Conservation (phyloP, 2,113 vertebrate species). For the Tamias sibiricus region DNA sequence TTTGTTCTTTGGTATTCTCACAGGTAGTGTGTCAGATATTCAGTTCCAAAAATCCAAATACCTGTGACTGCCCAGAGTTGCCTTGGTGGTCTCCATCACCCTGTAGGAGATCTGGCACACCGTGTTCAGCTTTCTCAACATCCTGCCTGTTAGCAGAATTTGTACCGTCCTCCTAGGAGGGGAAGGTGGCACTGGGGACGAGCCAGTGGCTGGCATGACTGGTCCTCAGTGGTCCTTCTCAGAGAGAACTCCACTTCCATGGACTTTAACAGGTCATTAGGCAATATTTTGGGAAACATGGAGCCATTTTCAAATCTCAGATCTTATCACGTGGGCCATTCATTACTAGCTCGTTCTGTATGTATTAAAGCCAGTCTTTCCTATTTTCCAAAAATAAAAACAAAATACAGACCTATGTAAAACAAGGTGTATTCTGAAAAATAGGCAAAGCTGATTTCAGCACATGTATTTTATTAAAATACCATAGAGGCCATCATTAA, state of each 20-base stretch:
- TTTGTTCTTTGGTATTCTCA: neutral
- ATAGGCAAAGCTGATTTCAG: neutral
- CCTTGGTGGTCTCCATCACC: neutral
- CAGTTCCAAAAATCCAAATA: conserved; percentile 53
- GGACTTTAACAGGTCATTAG: neutral
- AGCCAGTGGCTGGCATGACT: fast-evolving
- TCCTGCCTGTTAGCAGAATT: neutral
- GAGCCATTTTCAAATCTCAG: neutral
- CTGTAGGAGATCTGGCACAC: neutral
- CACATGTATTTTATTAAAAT: neutral
- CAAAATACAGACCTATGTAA: neutral
- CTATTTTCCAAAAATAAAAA: neutral
- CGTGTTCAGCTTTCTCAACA: fast-evolving
- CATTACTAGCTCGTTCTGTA: neutral
- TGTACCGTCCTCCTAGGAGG: neutral
- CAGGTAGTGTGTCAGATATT: conserved; percentile 51
- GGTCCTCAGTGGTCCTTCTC: too few species aligned
- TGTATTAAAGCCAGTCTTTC: neutral
- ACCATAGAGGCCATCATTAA: neutral
- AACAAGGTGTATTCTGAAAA: neutral
- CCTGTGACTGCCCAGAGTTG: neutral
- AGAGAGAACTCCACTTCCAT: too few species aligned
- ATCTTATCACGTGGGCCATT: neutral
- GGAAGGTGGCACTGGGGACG: too few species aligned
- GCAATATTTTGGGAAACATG: neutral